These are phyloP conservation scores for Pteruthius melanotis DNA, from an alignment of 2,113 vertebrate genomes.

Conservation along the genomic window DNA sequence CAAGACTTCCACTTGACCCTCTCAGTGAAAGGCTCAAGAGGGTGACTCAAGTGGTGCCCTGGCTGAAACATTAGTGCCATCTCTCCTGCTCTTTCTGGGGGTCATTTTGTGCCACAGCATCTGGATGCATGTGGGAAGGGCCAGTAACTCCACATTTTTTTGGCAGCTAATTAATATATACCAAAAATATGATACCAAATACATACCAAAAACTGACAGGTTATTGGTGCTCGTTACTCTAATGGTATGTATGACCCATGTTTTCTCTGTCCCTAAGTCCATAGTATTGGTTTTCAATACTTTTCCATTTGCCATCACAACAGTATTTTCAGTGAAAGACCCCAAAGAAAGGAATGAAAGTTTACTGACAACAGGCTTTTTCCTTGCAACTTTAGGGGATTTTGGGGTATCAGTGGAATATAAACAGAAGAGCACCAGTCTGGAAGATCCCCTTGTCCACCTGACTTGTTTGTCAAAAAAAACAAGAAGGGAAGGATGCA, in stretches of 20 bases:
- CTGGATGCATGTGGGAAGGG: not conserved
- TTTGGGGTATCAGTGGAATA: not conserved
- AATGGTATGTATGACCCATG: not conserved
- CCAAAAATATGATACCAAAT: not conserved
- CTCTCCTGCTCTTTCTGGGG: not conserved
- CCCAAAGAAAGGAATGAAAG: not conserved
- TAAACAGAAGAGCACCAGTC: not conserved
- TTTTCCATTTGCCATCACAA: not conserved
- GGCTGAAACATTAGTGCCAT: not conserved
- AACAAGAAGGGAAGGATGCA: not conserved
- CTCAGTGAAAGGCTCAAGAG: not conserved
- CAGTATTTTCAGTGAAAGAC: not conserved
- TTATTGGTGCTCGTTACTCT: rapidly evolving
- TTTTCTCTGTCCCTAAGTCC: not conserved
- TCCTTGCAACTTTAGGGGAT: not conserved
- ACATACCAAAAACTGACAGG: not conserved
- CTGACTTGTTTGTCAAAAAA: not conserved
- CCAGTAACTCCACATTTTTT: not conserved
- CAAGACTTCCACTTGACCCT: not conserved
- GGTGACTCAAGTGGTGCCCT: not conserved
- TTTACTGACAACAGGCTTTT: not conserved
- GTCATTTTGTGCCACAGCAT: not conserved
- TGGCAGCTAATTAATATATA: not conserved
- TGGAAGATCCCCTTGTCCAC: not conserved
- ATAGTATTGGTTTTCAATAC: not conserved